phyloP scores from a whole-genome alignment of 2,888 invertebrate species.

The Hypolimnas misippus region DNA sequence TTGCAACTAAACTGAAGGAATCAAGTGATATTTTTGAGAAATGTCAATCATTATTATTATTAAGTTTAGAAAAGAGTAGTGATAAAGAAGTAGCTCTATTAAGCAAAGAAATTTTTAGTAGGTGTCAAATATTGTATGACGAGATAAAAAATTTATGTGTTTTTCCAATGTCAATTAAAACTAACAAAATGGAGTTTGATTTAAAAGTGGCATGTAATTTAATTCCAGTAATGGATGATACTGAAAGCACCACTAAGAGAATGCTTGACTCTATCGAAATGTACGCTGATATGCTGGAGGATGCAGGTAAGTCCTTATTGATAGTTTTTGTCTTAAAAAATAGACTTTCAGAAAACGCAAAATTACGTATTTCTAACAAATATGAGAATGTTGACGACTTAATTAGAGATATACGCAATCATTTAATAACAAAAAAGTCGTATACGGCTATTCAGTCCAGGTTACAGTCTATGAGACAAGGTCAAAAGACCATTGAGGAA shows the following conservation, averaged over 20 bases:
- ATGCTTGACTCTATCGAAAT: conserved; percentile 7
- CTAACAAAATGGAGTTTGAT: conserved; percentile 4
- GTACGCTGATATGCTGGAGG: conserved; percentile 1
- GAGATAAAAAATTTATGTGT: conserved; percentile 5
- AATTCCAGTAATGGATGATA: conserved; percentile 4
- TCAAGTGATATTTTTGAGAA: not conserved
- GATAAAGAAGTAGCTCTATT: conserved; percentile 8
- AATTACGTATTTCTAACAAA: conserved; percentile 7
- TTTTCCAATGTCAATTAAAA: no score
- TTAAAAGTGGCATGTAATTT: conserved; percentile 4
- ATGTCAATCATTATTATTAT: not conserved
- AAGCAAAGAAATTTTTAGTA: conserved; percentile 4
- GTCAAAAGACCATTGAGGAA: conserved; percentile 22
- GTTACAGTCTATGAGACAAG: conserved; percentile 22
- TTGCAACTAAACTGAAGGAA: conserved; percentile 2
- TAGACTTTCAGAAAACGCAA: conserved; percentile 6
- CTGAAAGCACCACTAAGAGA: conserved; percentile 6
- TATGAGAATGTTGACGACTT: conserved; percentile 3
- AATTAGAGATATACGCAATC: conserved; percentile 29
- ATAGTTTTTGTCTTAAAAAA: conserved; percentile 6
- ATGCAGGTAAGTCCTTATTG: conserved; percentile 5
- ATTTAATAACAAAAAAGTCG: conserved; percentile 34
- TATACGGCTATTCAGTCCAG: conserved; percentile 23
- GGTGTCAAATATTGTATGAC: conserved; percentile 3
- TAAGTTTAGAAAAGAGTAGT: conserved; percentile 3